Evolutionary conservation across 2,797 vertebrate genomes (phyloP).

Genomic region (Sebastes ruberrimus): DNA sequence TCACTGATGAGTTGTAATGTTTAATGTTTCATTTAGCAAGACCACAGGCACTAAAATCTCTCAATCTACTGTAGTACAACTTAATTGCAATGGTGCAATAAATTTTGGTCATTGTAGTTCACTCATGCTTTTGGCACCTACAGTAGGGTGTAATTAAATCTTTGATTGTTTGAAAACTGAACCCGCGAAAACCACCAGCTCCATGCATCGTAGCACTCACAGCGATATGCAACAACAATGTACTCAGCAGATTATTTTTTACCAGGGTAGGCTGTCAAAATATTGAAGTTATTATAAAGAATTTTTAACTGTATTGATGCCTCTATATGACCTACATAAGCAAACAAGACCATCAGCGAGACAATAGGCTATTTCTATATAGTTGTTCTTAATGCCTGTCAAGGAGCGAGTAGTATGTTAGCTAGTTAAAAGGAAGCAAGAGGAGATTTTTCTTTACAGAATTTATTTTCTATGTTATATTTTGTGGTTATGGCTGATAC

Average conservation of each 20-base stretch:
- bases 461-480: too few species aligned
- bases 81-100: slow-evolving; percentile 6
- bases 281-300: background rate
- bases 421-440: too few species aligned
- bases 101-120: slow-evolving; percentile 28
- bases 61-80: background rate
- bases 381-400: too few species aligned
- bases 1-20: background rate
- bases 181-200: slow-evolving; percentile 22
- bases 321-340: too few species aligned
- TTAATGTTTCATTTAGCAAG: slow-evolving; percentile 1
- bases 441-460: too few species aligned
- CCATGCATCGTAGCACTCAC: background rate
- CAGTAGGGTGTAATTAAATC: slow-evolving; percentile 36
- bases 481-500: background rate
- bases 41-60: slow-evolving; percentile 1
- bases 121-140: slow-evolving; percentile 41
- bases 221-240: slow-evolving; percentile 13
- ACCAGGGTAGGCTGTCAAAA: slow-evolving; percentile 15
- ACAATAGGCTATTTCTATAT: too few species aligned
- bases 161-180: slow-evolving; percentile 39
- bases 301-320: background rate
- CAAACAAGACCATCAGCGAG: too few species aligned
- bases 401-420: too few species aligned
- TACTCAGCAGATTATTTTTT: background rate